Percentiles rank a stretch among this genome's conserved stretches.
These are phyloP conservation scores for Cheilosia urbana DNA, from an alignment of 2,888 invertebrate species.

Conservation along the genomic window DNA sequence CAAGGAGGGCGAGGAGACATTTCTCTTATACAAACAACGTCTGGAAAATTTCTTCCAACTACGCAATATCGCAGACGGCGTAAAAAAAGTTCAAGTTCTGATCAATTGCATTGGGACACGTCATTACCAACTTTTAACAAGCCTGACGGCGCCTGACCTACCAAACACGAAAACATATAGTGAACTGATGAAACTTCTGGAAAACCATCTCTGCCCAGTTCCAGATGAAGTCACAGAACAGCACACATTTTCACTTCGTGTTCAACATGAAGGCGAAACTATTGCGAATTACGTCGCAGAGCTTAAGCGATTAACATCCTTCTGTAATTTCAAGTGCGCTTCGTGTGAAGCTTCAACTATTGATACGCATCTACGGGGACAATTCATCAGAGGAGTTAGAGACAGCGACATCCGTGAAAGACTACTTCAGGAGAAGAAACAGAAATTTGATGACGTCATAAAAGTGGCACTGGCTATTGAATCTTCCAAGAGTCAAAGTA, in stretches of 20 bases:
- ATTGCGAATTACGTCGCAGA: slow-evolving; percentile 3
- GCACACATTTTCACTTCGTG: slow-evolving; percentile 7
- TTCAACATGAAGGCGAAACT: slow-evolving; percentile 9
- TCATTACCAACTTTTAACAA: background rate
- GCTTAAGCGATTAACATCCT: background rate
- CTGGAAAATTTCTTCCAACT: slow-evolving; percentile 5
- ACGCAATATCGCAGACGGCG: background rate
- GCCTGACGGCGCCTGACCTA: slow-evolving; percentile 1
- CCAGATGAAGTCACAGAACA: slow-evolving; percentile 12
- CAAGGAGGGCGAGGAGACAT: background rate
- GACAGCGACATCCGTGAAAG: slow-evolving; percentile 42
- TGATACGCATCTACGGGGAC: slow-evolving; percentile 49
- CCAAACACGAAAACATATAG: too few species aligned
- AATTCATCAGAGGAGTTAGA: slow-evolving; percentile 49
- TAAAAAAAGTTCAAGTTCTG: slow-evolving; percentile 6
- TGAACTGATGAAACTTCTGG: too few species aligned
- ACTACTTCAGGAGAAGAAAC: slow-evolving; percentile 25
- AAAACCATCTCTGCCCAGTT: background rate
- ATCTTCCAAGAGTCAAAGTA: slow-evolving; percentile 49
- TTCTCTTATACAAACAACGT: background rate
- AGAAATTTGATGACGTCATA: slow-evolving; percentile 35
- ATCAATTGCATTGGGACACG: background rate
- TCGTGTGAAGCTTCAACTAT: slow-evolving; percentile 46
- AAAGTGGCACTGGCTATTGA: slow-evolving; percentile 47
- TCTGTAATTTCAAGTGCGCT: slow-evolving; percentile 42